Evolutionary conservation across 2,888 invertebrate genomes (phyloP), one percentile per base, ranked within the genome.

Genomic region (Melieria crassipennis): DNA sequence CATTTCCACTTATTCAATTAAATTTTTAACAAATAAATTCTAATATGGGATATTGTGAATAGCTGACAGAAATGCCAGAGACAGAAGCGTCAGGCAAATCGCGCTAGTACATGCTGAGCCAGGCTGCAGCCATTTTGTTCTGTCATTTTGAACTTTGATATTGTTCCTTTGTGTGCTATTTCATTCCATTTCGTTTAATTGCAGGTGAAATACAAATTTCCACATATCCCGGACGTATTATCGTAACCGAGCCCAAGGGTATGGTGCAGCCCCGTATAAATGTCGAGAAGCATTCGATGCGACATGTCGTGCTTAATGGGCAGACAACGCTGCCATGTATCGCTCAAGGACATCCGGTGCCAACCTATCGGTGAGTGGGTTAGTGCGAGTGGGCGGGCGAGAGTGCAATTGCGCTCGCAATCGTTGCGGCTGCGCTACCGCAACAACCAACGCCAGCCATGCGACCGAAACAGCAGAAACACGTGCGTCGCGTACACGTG

Each of bases 341-440:
- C 47, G 93, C 94, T 69, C 93, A 94, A 86, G 94, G 93, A 75
- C 92, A 92, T 89, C 94, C 94, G 5, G 92, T 93, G 73, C 94
- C 94, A 71, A 91, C 90, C 74, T 94, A 93, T 87, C 91, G 92
- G 92, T 92, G 84, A 88, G 87, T 83, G 73, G 30, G 30, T 30
- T 30, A 52, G 16, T 67, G 55, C 9, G 43, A 10, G 11, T 52
- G 6, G 5, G 13, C 13, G 30, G 30, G 30, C 30, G 30, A 30
- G 30, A 30, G 30, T 30, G 30, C 30, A 30, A 30, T 30, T 30
- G 30, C 30, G 30, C 30, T 30, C 30, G 30, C 30, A 30, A 30
- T 30, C 30, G 30, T 30, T 30, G 30, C 30, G 30, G 30, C 30
- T 30, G 30, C 52, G 11, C 13, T 52, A 52, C 13, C 6, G 13